Conservation (phyloP, 2,113 vertebrate genomes). For the Microtus pennsylvanicus region DNA sequence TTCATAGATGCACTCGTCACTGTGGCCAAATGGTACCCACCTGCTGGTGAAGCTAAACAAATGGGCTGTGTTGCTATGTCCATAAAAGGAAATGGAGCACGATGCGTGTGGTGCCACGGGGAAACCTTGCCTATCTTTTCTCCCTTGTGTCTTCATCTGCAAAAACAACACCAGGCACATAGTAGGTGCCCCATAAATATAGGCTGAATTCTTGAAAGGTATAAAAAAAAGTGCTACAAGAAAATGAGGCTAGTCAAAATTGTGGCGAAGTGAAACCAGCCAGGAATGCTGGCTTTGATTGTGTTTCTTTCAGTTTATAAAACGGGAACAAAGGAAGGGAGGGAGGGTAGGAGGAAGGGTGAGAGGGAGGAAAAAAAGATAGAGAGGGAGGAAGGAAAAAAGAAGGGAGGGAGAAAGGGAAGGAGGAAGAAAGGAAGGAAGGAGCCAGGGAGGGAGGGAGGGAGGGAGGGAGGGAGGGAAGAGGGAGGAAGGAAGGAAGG, state of each 20-base stretch:
- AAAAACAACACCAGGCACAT: neutral
- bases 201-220: neutral
- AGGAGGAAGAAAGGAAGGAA: too few relatives aligned
- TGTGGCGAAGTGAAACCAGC: neutral
- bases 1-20: neutral
- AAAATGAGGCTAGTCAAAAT: neutral
- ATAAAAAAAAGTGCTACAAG: neutral
- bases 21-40: neutral
- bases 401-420: fast-evolving
- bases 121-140: neutral
- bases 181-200: neutral
- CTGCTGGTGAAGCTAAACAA: neutral
- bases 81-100: fast-evolving
- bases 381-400: fast-evolving
- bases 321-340: too few relatives aligned
- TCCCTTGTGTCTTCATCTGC: neutral
- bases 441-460: neutral
- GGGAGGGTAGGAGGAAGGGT: neutral
- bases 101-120: fast-evolving
- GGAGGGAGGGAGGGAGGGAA: too few relatives aligned
- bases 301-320: neutral
- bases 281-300: too few relatives aligned
- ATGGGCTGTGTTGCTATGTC: fast-evolving
- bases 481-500: too few relatives aligned
- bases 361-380: neutral